Evolutionary conservation across 2,888 invertebrate genomes (phyloP).

Genomic region (Luperina nickerlii): DNA sequence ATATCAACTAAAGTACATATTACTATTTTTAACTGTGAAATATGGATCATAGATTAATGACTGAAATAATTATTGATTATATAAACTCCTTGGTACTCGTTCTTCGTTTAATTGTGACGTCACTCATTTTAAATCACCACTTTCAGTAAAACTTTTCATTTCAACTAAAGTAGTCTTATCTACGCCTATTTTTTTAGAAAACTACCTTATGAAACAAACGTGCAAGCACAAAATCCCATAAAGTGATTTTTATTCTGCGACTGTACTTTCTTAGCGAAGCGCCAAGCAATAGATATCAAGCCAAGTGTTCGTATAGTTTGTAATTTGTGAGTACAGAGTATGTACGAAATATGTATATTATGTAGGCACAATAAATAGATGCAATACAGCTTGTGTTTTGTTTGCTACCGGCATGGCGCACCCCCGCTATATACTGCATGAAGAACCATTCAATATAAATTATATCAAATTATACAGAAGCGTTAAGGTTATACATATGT

Average conservation of each 20-base stretch:
- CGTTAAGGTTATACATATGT: background rate
- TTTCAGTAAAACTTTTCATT: background rate
- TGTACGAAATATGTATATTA: conserved; percentile 67
- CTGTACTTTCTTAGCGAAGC: background rate
- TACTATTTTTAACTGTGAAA: background rate
- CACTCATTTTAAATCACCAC: background rate
- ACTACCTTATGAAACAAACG: background rate
- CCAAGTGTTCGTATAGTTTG: conserved; percentile 24
- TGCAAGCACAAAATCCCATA: background rate
- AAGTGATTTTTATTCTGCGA: background rate
- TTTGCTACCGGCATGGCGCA: conserved; percentile 81
- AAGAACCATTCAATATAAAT: background rate
- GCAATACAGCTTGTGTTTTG: conserved; percentile 80
- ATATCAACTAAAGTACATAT: background rate
- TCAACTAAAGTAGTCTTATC: background rate
- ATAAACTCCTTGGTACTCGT: background rate
- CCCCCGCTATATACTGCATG: conserved; percentile 68
- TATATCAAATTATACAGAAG: background rate
- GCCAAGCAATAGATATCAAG: background rate
- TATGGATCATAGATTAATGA: background rate
- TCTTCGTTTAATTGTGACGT: background rate
- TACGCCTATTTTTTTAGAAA: background rate
- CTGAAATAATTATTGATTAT: background rate
- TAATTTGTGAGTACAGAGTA: conserved; percentile 54
- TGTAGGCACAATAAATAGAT: conserved; percentile 79